A percentile compares a stretch with the other conserved stretches of the same genome.
These are phyloP conservation scores for Tychaedon coryphoeus DNA, from an alignment of 2,113 vertebrate genomes.

Conservation along the genomic window DNA sequence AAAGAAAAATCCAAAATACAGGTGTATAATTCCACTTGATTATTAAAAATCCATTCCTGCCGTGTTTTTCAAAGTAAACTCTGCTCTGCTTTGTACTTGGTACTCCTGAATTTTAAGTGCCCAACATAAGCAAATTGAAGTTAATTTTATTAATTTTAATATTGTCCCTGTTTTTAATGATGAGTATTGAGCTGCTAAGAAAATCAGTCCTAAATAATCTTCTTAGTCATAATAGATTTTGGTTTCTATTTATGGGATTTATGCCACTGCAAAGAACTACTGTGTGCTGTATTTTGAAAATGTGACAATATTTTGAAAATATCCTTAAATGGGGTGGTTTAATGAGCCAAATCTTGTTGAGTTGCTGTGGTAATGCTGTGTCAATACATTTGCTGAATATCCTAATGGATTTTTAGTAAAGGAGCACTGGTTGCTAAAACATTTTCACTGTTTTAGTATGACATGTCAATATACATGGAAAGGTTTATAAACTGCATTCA, in stretches of 20 bases:
- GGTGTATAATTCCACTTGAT: slow-evolving; percentile 12
- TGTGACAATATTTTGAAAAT: not conserved
- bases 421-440: not conserved
- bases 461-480: not conserved
- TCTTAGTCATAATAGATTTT: not conserved
- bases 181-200: not conserved
- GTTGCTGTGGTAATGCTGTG: not conserved
- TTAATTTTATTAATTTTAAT: not conserved
- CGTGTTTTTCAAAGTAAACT: not conserved
- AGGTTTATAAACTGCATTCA: not conserved
- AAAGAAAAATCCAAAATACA: slow-evolving; percentile 24
- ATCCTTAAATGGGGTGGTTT: not conserved
- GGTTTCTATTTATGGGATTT: not conserved
- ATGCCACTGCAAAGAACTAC: not conserved
- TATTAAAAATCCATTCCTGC: not conserved
- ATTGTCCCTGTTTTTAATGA: not conserved
- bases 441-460: not conserved
- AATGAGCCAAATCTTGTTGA: not conserved
- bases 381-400: not conserved
- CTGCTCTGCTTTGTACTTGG: not conserved
- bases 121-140: not conserved
- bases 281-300: not conserved
- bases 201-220: not conserved
- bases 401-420: not conserved
- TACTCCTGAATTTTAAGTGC: not conserved